These are phyloP conservation scores for Ganaspis brasiliensis DNA, from an alignment of 2,888 invertebrate species.

Conservation along the genomic window DNA sequence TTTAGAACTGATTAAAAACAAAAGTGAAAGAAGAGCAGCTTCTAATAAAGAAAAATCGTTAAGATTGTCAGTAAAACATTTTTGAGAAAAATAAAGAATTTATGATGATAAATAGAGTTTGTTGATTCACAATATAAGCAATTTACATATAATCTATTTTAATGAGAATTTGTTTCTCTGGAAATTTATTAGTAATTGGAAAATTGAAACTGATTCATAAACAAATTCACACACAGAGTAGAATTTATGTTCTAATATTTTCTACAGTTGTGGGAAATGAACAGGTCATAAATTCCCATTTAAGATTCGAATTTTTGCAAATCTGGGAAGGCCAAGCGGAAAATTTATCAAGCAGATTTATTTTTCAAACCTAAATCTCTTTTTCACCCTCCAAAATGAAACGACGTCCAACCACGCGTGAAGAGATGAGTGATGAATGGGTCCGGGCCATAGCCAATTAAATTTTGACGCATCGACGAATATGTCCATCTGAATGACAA, in stretches of 20 bases:
- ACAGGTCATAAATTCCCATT: neutral
- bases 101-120: no score
- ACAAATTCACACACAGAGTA: no score
- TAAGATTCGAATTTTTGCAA: constrained; percentile 1
- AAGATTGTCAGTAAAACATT: neutral
- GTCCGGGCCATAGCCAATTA: neutral
- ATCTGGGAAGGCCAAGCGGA: neutral
- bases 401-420: constrained; percentile 7
- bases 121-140: no score
- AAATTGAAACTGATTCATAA: no score
- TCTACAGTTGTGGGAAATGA: neutral
- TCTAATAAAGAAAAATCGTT: neutral
- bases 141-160: no score
- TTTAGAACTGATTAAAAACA: neutral
- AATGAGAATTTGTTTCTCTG: neutral
- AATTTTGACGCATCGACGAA: constrained; percentile 19
- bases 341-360: neutral
- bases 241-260: neutral
- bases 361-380: constrained; percentile 4
- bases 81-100: neutral
- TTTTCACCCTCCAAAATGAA: neutral
- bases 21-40: neutral
- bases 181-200: no score
- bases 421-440: constrained; percentile 17
- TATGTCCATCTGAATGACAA: neutral